Evolutionary conservation across 2,113 vertebrate species (phyloP), one percentile per base, ranked within the genome.

Genomic region (Procavia capensis): DNA sequence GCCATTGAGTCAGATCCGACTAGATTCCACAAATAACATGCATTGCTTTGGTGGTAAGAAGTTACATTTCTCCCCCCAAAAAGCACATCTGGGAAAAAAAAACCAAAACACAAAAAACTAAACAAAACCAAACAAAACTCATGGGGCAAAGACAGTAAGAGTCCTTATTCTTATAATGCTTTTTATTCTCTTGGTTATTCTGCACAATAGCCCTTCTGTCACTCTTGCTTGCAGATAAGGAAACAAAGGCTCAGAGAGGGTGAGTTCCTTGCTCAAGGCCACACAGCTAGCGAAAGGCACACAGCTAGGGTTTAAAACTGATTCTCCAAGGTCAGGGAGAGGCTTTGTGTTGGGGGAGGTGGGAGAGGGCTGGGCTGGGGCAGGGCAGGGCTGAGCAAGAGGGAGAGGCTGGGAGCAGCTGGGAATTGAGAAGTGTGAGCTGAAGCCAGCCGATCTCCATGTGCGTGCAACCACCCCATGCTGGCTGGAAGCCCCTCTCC

Each of bases 1-100:
- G n/a, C n/a, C n/a, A n/a, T n/a, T n/a, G n/a, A n/a, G n/a, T n/a
- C n/a, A n/a, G n/a, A n/a, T n/a, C n/a, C n/a, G n/a, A n/a, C n/a
- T n/a, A n/a, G 90, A 85, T 54, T 64, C 78, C 85, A 57, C 88
- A 90, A 92, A 90, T 59, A 90, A 95, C 54, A n/a, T 57, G 29
- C 6, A 68, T 20, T 80, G 75, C 36, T 89, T 82, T 68, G 68
- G 76, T 74, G 68, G 87, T 74, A 81, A 68, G 80, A 47, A 80
- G 54, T 75, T 93, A 50, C n/a, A n/a, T 83, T 84, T 86, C 36
- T 93, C 86, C 94, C 68, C 68, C 92, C 95, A 92, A 96, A 94
- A 96, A 90, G 61, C 50, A 88, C 59, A 75, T 82, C 61, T 63
- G 74, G 61, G 22, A 16, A 45, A n/a, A 85, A n/a, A n/a, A n/a